Evolutionary conservation across 2,797 vertebrate species (phyloP).

Genomic region (Notolepis coatsorum): DNA sequence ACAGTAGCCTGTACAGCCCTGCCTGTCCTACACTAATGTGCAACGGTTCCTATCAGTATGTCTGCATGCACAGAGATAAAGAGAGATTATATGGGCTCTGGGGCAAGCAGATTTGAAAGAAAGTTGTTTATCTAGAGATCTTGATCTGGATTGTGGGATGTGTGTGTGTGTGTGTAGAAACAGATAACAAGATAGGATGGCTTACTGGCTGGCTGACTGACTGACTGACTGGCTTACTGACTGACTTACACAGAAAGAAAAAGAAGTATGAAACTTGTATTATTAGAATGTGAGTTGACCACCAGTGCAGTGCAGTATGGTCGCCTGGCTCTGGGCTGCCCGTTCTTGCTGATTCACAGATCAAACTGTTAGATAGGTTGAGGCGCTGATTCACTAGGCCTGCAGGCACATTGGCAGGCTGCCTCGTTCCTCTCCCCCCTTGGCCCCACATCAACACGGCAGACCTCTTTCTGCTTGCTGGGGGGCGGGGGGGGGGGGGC

Average conservation of each 20-base stretch:
- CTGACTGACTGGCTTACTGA: too few species aligned
- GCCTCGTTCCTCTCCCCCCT: slow-evolving; percentile 4
- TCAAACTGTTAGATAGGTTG: slow-evolving; percentile 11
- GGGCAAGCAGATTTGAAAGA: neutral
- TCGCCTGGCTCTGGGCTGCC: slow-evolving; percentile 3
- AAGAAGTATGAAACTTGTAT: too few species aligned
- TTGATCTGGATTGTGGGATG: neutral
- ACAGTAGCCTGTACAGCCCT: neutral
- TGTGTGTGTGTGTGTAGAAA: neutral
- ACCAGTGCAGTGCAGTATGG: neutral
- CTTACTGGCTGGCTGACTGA: too few species aligned
- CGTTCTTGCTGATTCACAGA: slow-evolving; percentile 33
- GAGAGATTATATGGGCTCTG: neutral
- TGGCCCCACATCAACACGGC: neutral
- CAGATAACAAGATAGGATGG: too few species aligned
- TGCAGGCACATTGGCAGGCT: slow-evolving; percentile 5
- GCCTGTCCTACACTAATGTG: neutral
- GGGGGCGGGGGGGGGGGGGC: too few species aligned
- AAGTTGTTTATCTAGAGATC: neutral
- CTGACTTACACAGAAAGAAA: too few species aligned
- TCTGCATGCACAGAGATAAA: slow-evolving; percentile 7
- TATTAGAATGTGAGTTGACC: neutral
- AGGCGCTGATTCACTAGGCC: slow-evolving; percentile 52
- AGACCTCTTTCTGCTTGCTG: neutral
- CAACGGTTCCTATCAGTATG: neutral